Percentiles rank a stretch among this genome's conserved stretches.
phyloP scores from a whole-genome alignment of 2,888 invertebrate species.

The Crioceris asparagi region DNA sequence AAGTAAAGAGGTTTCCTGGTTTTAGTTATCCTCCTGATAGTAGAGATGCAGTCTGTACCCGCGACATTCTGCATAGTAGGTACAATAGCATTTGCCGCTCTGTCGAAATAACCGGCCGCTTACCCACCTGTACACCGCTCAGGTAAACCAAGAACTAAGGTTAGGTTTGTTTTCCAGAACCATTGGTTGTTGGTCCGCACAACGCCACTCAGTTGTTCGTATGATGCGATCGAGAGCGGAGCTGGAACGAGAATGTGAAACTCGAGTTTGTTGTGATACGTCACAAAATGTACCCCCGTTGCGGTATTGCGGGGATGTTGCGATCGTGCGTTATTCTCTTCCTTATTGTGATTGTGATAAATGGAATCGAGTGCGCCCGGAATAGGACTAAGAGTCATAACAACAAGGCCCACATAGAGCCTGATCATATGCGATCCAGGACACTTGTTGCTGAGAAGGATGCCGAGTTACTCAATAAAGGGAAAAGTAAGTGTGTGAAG shows the following conservation, averaged over 20 bases:
- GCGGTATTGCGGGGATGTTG: constrained; percentile 16
- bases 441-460: too few species aligned
- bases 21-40: too few species aligned
- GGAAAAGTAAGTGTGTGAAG: constrained; percentile 35
- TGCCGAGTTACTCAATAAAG: constrained; percentile 31
- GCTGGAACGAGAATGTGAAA: constrained; percentile 21
- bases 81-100: too few species aligned
- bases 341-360: constrained; percentile 17
- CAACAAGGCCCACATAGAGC: constrained; percentile 11
- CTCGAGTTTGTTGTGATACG: constrained; percentile 11
- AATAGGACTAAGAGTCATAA: constrained; percentile 15
- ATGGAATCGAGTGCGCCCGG: constrained; percentile 16
- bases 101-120: too few species aligned
- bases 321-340: constrained; percentile 15
- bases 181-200: too few species aligned
- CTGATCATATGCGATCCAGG: constrained; percentile 14
- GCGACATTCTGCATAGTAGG: too few species aligned
- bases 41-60: too few species aligned
- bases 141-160: constrained; percentile 18
- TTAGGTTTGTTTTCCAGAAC: constrained; percentile 25
- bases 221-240: constrained; percentile 22
- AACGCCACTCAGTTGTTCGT: constrained; percentile 20
- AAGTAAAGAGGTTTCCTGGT: too few species aligned
- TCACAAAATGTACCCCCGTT: constrained; percentile 18
- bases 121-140: constrained; percentile 22